phyloP scores from a whole-genome alignment of 2,888 invertebrate species.

The Nudaria mundana region DNA sequence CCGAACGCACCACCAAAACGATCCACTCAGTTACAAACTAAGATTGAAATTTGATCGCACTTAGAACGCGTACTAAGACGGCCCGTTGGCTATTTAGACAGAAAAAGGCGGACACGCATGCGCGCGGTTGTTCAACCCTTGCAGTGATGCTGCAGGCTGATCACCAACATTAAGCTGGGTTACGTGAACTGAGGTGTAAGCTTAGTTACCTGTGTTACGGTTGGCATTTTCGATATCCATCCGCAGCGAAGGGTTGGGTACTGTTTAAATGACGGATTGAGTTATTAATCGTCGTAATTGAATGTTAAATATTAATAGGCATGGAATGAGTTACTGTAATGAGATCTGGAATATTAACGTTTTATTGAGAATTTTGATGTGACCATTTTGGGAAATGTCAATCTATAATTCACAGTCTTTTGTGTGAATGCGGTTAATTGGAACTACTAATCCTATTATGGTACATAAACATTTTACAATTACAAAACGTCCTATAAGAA shows the following conservation, averaged over 20 bases:
- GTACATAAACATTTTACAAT: too few relatives aligned
- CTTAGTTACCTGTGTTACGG: slow-evolving; percentile 25
- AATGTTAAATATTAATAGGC: slow-evolving; percentile 10
- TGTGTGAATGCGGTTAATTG: too few relatives aligned
- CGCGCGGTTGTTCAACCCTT: slow-evolving; percentile 67
- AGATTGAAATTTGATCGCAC: slow-evolving; percentile 79
- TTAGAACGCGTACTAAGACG: slow-evolving; percentile 68
- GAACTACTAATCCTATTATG: neutral
- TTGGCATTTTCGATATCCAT: slow-evolving; percentile 7
- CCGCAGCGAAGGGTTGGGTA: slow-evolving; percentile 1
- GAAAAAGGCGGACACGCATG: slow-evolving; percentile 59
- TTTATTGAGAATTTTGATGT: neutral
- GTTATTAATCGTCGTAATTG: slow-evolving; percentile 14
- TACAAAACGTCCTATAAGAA: too few relatives aligned
- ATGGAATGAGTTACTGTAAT: slow-evolving; percentile 4
- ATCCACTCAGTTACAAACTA: slow-evolving; percentile 70
- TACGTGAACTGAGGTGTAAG: slow-evolving; percentile 26
- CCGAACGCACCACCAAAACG: slow-evolving; percentile 53
- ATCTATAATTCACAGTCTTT: neutral
- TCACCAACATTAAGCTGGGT: slow-evolving; percentile 44
- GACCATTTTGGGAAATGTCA: neutral
- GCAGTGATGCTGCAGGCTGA: slow-evolving; percentile 62
- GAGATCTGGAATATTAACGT: neutral
- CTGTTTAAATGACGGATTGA: slow-evolving; percentile 4
- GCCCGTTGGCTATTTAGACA: slow-evolving; percentile 62